Base-by-base conservation (phyloP, 1,140 invertebrate species). In the Carposina sasakii region DNA sequence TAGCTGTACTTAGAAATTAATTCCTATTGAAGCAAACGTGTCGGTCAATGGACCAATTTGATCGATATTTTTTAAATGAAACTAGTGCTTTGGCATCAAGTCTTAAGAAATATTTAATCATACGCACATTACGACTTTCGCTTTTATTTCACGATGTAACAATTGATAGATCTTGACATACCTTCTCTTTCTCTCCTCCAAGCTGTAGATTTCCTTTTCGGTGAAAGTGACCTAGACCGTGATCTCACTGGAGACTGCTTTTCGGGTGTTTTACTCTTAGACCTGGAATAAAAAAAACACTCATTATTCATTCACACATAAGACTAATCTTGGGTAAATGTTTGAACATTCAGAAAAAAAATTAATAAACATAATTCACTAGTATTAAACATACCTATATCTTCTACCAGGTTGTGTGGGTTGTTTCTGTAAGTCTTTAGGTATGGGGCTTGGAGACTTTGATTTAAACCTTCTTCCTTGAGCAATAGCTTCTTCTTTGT, bases 401-500 rank as follows among this genome's bases (percentile, higher is more conserved):
- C 91, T 87, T 84, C 91, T 90, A 63, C 90, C 91, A 49, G 91
- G 90, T 48, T 89, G 90, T 55, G 91, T 90, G 8, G 91, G 89
- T 71, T 91, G 92, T 71, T 92, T 92, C 23, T 93, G 90, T 64
- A 92, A 88, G 60, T 91, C 91, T 51, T 90, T 89, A 26, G 88
- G 87, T 59, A 95, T 91, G 0, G 93, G 93, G 26, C 90, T 91
- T 0, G 92, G 92, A 4, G 92, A 93, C 49, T 87, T 88, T 0
- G 93, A 94, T 63, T 88, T 90, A 48, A 90, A 87, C 51, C 94
- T 83, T 13, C 89, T 62, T 21, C 94, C 94, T 17, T 85, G 86
- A 9, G 82, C 82, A 40, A 96, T 91, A 36, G 93, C 92, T 37
- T 96, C 93, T 68, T 97, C 95, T 81, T 96, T 97, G 59, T 93